Evolutionary conservation across 2,888 invertebrate genomes (phyloP).

Genomic region (Chaetoderma sp.): DNA sequence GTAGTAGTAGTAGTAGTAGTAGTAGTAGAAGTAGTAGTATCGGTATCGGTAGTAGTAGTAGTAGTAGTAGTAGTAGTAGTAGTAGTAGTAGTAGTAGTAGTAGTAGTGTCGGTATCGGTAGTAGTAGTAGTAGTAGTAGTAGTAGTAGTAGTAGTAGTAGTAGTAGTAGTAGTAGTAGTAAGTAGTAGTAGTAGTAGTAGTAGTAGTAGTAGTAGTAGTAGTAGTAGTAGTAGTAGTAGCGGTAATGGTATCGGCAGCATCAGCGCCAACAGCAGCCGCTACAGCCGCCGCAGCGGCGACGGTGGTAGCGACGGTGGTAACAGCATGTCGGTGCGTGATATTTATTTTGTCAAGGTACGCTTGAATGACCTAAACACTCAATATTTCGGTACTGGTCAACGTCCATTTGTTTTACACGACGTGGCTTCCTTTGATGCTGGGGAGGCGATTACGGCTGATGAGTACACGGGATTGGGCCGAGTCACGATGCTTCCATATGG

Average conservation of each 20-base stretch:
- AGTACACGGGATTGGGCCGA: constrained; percentile 65
- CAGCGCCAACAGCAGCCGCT: too few species aligned
- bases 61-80: background rate
- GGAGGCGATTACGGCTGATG: constrained; percentile 53
- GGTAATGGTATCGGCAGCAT: too few species aligned
- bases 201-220: too few species aligned
- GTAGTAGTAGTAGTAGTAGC: too few species aligned
- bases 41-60: background rate
- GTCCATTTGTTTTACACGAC: constrained; percentile 58
- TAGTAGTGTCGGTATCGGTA: too few species aligned
- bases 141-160: background rate
- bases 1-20: background rate
- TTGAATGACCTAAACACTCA: constrained; percentile 38
- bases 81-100: too few species aligned
- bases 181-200: too few species aligned
- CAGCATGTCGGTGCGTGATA: too few species aligned
- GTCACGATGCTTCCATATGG: constrained; percentile 85
- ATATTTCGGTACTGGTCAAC: constrained; percentile 44
- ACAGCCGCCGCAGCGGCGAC: too few species aligned
- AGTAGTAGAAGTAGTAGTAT: background rate
- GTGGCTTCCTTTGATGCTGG: constrained; percentile 61
- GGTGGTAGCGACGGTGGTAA: too few species aligned
- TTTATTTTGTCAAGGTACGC: too few species aligned
- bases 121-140: background rate
- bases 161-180: background rate